Conservation (phyloP, 2,113 vertebrate species). For the Bos taurus region ARS-UCD2.0 NC_037329.1:5343001-5343500, state of each 20-base stretch:
- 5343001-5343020: rapidly evolving
- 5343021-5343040: too few species aligned
- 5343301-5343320: neutral
- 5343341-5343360: neutral
- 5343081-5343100: rapidly evolving
- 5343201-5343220: neutral
- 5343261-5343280: neutral
- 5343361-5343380: neutral
- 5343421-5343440: neutral
- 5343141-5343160: slow-evolving; percentile 27
- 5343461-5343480: neutral
- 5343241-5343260: neutral
- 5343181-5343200: too few species aligned
- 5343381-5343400: neutral
- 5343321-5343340: neutral
- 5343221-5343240: neutral
- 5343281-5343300: neutral
- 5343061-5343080: too few species aligned
- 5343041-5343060: too few species aligned
- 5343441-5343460: neutral
- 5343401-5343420: neutral
- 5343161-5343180: rapidly evolving
- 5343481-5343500: neutral
- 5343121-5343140: rapidly evolving
- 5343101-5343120: rapidly evolving